These are phyloP conservation scores for Diglossa cyanea DNA, from an alignment of 2,797 vertebrate species.

Conservation along the genomic window DNA sequence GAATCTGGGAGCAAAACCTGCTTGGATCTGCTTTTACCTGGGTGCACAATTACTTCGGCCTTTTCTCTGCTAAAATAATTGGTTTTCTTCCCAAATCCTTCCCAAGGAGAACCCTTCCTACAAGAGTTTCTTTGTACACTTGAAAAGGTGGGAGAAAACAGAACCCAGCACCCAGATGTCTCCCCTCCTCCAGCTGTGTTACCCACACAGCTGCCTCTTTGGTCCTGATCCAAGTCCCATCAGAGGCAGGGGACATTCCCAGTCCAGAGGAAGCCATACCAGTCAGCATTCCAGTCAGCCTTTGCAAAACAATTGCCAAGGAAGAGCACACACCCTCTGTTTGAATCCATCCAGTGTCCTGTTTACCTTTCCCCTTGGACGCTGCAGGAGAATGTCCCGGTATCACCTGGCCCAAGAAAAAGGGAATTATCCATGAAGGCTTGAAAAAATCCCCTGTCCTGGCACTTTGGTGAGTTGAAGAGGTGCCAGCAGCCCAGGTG, in stretches of 20 bases:
- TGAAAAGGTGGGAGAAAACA: background rate
- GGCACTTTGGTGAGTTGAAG: background rate
- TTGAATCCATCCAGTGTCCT: background rate
- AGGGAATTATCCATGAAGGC: background rate
- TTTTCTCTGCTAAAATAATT: background rate
- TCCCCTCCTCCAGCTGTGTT: background rate
- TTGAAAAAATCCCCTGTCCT: background rate
- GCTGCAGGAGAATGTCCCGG: background rate
- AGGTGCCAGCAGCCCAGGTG: background rate
- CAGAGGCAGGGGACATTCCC: background rate
- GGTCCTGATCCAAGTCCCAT: background rate
- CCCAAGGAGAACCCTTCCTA: background rate
- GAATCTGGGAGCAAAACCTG: background rate
- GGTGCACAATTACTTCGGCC: background rate
- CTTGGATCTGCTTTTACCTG: background rate
- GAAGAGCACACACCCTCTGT: background rate
- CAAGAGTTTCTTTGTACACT: fast-evolving
- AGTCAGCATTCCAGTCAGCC: background rate
- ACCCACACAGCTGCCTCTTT: background rate
- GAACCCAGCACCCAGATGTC: background rate
- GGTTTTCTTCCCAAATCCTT: background rate
- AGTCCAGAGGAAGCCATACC: background rate
- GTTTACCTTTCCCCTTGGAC: background rate
- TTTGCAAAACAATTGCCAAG: background rate
- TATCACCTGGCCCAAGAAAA: background rate